These are phyloP conservation scores for Capitella teleta DNA, from an alignment of 1,140 invertebrate genomes.

Conservation along the genomic window DNA sequence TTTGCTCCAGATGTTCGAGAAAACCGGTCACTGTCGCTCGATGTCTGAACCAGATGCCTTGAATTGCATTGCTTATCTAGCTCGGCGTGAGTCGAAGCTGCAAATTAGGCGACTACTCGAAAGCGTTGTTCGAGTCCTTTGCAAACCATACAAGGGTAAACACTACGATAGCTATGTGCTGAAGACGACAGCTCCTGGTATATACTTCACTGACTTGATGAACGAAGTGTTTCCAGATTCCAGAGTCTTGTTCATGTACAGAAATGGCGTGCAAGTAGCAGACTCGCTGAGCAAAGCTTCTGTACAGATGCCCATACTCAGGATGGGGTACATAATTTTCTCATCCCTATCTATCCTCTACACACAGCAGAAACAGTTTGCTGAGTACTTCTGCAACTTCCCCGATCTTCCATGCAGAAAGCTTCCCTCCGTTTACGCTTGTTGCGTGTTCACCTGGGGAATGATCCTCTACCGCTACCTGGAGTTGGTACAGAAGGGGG, in stretches of 20 bases:
- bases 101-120: background rate
- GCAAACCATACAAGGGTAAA: conserved; percentile 8
- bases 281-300: conserved; percentile 1
- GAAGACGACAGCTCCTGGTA: background rate
- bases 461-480: background rate
- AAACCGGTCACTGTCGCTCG: background rate
- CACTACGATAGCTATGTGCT: background rate
- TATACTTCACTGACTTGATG: background rate
- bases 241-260: conserved; percentile 3
- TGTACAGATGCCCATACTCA: background rate
- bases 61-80: background rate
- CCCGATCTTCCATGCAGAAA: background rate
- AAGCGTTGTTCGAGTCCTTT: conserved; percentile 3
- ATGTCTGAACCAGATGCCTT: conserved; percentile 1
- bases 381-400: background rate
- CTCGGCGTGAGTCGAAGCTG: background rate
- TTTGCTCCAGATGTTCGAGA: conserved; percentile 8
- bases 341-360: background rate
- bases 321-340: background rate
- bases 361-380: background rate
- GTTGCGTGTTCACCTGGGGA: background rate
- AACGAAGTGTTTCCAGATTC: conserved; percentile 3
- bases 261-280: conserved; percentile 1
- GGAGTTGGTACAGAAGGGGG: background rate
- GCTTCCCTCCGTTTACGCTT: background rate